Evolutionary conservation across 2,113 vertebrate species (phyloP).

Genomic region (Osmerus mordax): DNA sequence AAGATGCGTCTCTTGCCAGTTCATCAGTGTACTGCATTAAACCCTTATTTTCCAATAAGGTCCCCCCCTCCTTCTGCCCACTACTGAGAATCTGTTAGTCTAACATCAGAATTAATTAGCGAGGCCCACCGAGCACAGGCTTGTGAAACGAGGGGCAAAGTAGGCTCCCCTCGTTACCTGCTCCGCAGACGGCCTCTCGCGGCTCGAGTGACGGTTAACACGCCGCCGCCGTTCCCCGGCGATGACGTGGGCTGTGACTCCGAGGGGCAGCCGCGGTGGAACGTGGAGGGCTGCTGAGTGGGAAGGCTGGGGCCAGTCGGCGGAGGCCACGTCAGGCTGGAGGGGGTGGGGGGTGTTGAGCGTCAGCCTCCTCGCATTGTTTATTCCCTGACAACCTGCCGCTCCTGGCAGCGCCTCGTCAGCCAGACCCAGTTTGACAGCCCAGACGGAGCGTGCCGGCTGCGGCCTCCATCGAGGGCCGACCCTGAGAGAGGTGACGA

Average conservation of each 20-base stretch:
- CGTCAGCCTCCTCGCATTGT: background rate
- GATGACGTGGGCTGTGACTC: constrained; percentile 1
- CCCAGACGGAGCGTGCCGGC: background rate
- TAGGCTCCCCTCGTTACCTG: background rate
- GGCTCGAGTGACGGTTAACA: background rate
- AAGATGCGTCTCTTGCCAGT: background rate
- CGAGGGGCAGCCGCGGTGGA: background rate
- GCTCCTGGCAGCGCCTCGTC: background rate
- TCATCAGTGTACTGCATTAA: background rate
- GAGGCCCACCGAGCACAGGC: too few species aligned
- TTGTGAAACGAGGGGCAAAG: background rate
- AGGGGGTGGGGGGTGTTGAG: background rate
- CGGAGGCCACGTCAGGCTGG: background rate
- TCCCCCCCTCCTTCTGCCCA: background rate
- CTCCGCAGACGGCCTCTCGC: background rate
- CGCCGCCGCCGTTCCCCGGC: background rate
- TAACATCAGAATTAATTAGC: too few species aligned
- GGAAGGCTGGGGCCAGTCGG: too few species aligned
- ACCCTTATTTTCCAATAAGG: background rate
- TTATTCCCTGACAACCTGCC: background rate
- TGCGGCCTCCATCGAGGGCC: too few species aligned
- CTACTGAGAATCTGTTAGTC: background rate
- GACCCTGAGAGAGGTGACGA: too few species aligned
- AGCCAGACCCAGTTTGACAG: constrained; percentile 2
- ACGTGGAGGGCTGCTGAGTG: background rate